phyloP scores from a whole-genome alignment of 2,113 vertebrate species.

The Lontra canadensis region DNA sequence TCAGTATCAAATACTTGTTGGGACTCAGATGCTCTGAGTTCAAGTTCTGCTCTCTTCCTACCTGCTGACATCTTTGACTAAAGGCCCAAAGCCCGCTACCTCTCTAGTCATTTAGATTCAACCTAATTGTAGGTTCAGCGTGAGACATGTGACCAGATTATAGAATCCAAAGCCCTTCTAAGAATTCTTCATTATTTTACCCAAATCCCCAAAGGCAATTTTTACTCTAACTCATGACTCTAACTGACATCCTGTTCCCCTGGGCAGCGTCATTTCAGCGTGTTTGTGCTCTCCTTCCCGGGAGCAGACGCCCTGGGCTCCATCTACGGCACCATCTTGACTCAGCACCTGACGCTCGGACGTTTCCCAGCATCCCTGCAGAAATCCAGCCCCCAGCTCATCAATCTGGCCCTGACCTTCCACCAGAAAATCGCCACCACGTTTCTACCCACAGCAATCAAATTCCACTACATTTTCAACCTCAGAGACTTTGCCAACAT shows the following conservation, averaged over 20 bases:
- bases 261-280: conserved; percentile 93
- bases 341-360: conserved; percentile 86
- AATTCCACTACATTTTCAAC: conserved; percentile 98
- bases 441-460: conserved; percentile 94
- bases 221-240: not conserved
- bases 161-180: not conserved
- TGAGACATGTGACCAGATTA: not conserved
- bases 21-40: not conserved
- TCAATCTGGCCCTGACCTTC: conserved; percentile 89
- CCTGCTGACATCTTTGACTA: not conserved
- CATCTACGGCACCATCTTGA: conserved; percentile 94
- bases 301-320: conserved; percentile 90
- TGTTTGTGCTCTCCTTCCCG: conserved; percentile 93
- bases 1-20: not conserved
- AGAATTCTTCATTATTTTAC: not conserved
- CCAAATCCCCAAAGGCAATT: not conserved
- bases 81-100: not conserved
- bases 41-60: not conserved
- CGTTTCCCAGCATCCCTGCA: conserved; percentile 86
- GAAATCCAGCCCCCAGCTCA: conserved; percentile 85
- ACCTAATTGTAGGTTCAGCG: not conserved
- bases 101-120: not conserved
- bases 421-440: conserved; percentile 89
- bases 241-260: not conserved
- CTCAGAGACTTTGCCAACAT: conserved; percentile 96